Evolutionary conservation across 1,140 invertebrate species (phyloP).

Genomic region (Orchestia grillus): DNA sequence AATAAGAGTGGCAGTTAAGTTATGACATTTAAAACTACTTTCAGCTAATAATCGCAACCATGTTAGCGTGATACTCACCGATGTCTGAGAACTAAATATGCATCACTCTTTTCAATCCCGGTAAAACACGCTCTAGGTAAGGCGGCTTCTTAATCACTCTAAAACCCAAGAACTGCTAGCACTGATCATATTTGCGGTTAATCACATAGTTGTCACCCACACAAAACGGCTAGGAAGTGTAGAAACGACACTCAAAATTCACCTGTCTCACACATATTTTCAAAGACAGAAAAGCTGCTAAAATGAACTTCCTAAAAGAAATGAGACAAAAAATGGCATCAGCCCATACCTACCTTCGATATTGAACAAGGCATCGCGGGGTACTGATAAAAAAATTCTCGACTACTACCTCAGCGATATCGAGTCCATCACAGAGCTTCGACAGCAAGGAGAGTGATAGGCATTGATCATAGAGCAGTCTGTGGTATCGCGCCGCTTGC

Average conservation of each 20-base stretch:
- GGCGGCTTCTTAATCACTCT: background rate
- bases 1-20: background rate
- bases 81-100: background rate
- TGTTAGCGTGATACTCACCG: background rate
- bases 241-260: too few relatives aligned
- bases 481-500: background rate
- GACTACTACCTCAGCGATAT: background rate
- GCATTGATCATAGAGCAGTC: background rate
- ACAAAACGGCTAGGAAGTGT: too few relatives aligned
- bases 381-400: background rate
- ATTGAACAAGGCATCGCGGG: background rate
- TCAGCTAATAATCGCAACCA: background rate
- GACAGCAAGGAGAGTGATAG: background rate
- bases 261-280: too few relatives aligned
- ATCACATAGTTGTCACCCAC: too few relatives aligned
- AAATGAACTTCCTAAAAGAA: too few relatives aligned
- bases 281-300: too few relatives aligned
- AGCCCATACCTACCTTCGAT: background rate
- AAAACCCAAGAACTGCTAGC: background rate
- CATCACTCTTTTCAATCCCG: background rate
- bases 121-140: background rate
- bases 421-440: background rate
- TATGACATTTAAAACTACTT: background rate
- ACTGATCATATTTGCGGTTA: background rate
- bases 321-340: too few relatives aligned